Evolutionary conservation across 92 coral and sea anemone genomes (phyloP), one percentile per base, ranked within the genome.

Genomic region (Epizoanthus ramosus): DNA sequence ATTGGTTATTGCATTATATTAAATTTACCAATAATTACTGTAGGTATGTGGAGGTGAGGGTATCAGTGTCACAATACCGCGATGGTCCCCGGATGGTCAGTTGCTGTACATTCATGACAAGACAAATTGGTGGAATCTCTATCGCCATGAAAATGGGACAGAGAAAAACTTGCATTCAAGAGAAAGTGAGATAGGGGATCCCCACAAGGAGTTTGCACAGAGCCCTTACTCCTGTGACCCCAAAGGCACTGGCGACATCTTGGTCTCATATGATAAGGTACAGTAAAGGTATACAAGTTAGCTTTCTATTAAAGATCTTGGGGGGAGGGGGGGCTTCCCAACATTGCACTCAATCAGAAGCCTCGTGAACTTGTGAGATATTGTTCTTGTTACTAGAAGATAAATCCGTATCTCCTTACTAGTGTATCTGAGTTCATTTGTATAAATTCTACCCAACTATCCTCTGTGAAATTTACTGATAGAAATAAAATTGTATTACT

Each of bases 101-200:
- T 68, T 85, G 37, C 75, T 67, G 37, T 85, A 58, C 57, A 79
- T 85, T 72, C 74, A 83, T 14, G 89, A 85, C 75, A 79, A 79
- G 74, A 68, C 89, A 24, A 83, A 85, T 35, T 85, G 89, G 89
- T 85, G 85, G 89, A 85, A 85, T 53, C 74, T 85, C 19, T 85
- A 85, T 61, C 63, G 82, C 22, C 5, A 45, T 28, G 60, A 63
- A 0, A 70, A 18, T 59, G 74, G 72, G 22, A 57, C 64, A 25
- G 89, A 71, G 24, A 75, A 76, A 35, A 79, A 85, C 39, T 25
- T 85, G 63, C 75, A 57, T 67, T 84, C 89, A 41, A 70, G 63
- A 57, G 85, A 85, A 67, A 56, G 74, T 43, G 89, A 85, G 58
- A 79, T 85, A 22, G 89, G 85, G 16, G 43, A 39, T 54, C 85